A percentile compares a stretch with the other conserved stretches of the same genome.
These are phyloP conservation scores for Phataginus tricuspis DNA, from an alignment of 2,797 vertebrate genomes.

Conservation along the genomic window DNA sequence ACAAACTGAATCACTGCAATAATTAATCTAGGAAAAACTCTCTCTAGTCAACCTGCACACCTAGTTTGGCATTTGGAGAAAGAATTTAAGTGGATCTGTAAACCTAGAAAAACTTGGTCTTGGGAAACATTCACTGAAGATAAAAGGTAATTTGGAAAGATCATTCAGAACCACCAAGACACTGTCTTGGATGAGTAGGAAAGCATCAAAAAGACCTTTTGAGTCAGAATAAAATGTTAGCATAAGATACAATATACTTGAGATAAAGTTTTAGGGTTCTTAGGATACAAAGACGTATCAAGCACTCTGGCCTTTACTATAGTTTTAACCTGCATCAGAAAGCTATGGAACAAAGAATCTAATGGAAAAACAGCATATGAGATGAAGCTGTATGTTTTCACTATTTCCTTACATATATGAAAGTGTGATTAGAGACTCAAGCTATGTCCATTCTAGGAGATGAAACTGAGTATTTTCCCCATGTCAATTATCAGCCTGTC, in stretches of 20 bases:
- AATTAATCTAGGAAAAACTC: conserved; percentile 50
- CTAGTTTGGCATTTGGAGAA: neutral
- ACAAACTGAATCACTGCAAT: neutral
- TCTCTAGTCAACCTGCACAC: neutral
- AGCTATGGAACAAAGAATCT: conserved; percentile 9
- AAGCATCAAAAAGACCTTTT: conserved; percentile 34
- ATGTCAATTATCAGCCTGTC: neutral
- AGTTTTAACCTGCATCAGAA: neutral
- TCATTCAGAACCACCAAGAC: conserved; percentile 25
- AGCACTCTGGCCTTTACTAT: neutral
- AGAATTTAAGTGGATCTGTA: neutral
- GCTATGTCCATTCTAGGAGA: neutral
- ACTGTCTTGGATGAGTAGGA: neutral
- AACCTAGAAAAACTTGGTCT: neutral
- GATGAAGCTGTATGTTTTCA: neutral
- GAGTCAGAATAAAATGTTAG: neutral
- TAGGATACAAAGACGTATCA: neutral
- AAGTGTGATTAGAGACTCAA: neutral
- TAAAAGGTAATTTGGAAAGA: conserved; percentile 31
- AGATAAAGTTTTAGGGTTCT: neutral
- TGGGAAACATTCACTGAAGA: neutral
- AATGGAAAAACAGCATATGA: neutral
- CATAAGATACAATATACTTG: neutral
- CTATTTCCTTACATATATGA: neutral
- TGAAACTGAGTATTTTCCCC: neutral